phyloP scores from a whole-genome alignment of 2,888 invertebrate species.

The Carterocephalus palaemon region DNA sequence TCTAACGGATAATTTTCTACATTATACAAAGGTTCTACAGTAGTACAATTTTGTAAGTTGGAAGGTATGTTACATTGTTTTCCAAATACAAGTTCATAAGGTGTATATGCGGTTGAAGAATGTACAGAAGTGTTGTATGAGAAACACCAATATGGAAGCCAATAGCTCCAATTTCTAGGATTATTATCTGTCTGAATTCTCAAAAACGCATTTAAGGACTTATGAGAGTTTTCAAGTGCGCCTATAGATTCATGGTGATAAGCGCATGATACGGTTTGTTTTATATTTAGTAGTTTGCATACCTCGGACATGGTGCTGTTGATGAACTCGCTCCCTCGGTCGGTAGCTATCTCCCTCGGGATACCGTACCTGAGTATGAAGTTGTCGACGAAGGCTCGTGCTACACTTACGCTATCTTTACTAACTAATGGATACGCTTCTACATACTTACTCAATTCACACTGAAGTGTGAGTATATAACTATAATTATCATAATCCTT shows the following conservation, averaged over 20 bases:
- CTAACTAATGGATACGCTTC: conserved; percentile 9
- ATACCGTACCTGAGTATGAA: conserved; percentile 10
- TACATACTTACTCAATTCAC: conserved; percentile 17
- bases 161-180: no score
- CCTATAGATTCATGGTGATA: not conserved
- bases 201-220: not conserved
- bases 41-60: no score
- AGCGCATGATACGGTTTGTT: not conserved
- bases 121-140: no score
- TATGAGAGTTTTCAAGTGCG: not conserved
- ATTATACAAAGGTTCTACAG: no score
- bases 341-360: no score
- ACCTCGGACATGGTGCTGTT: not conserved
- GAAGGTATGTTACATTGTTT: no score
- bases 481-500: conserved; percentile 19
- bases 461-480: conserved; percentile 20
- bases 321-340: not conserved
- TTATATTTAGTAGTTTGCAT: not conserved
- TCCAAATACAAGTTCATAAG: no score
- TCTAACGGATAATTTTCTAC: no score
- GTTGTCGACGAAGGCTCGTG: conserved; percentile 14
- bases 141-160: no score
- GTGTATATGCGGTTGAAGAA: no score
- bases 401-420: no score
- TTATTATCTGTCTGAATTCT: not conserved